Base-by-base conservation (phyloP, 2,888 invertebrate species). In the Carpatolechia fugitivella region DNA sequence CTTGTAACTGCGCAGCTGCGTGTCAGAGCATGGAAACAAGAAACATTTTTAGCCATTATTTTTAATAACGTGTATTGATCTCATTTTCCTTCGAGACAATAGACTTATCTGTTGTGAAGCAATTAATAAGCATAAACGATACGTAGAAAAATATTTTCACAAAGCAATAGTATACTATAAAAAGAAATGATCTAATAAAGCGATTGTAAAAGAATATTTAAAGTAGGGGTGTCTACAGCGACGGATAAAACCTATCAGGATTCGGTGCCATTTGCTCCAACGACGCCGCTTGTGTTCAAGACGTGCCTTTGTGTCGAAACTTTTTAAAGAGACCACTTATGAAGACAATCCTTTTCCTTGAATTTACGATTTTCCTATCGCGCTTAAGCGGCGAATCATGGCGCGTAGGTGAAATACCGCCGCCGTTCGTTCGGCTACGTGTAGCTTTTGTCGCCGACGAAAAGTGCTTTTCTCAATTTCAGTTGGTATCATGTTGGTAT, bases 361-460 rank as follows among this genome's bases (percentile, higher is more conserved):
- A 83, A 85, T 86, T 85, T 84, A 84, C 81, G 85, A 85, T 85
- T 85, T 85, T 78, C 78, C 83, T 85, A 85, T 85, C 83, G 84
- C 74, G 78, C 78, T 82, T 82, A 85, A 85, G 81, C 80, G 82
- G 78, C 80, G 74, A 84, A 86, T 85, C 82, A 84, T 85, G 80
- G 78, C 81, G 76, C 74, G 71, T 70, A 77, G 74, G 79, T 82
- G 80, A 84, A 81, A 82, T 85, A 84, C 82, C 40, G 55, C 82
- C 40, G 55, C n/a, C 33, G 38, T 24, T 33, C 46, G 38, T 18
- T 24, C 38, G 69, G 66, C 72, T 74, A 74, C 76, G 75, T 78
- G 73, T 49, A 24, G 8, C 53, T 18, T 55, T 54, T 55, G 56
- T 56, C 56, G 59, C 52, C 56, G 58, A 52, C 56, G 61, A 48